Evolutionary conservation across 64 coral and sea anemone genomes (phyloP), one percentile per base, ranked within the genome.

Genomic region (Stylophora pistillata): DNA sequence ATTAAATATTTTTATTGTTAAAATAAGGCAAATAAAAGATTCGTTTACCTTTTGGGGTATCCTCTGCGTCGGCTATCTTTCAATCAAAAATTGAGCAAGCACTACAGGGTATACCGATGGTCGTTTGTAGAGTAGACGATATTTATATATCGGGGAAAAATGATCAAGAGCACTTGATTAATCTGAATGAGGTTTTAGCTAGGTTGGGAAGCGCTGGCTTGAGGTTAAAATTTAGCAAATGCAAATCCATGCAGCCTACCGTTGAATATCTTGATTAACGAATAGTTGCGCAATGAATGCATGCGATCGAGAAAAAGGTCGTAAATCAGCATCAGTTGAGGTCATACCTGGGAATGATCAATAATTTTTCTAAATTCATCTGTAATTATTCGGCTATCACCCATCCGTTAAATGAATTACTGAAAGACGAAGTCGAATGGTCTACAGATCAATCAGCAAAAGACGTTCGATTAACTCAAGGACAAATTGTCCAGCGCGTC

Each of bases 381-480:
- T 4, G 37, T 47, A 47, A 47, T 7, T 47, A 47, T 47, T 47
- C 37, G 7, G 7, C 37, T 47, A 47, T 47, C 37, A 47, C 37
- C 37, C 7, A 47, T 47, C 37, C 37, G 37, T 47, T 47, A 47
- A 47, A 47, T 1, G 37, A 47, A 7, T 47, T 47, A 47, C 37
- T 47, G 37, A 47, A 47, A 47, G 37, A 47, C 37, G 37, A 7
- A 47, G 37, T 47, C 37, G 0, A 47, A 47, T 81, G 41, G 56
- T 81, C 27, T 74, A 30, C 13, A 32, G 27, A 74, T 34, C 82
- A 70, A 74, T 34, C 82, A 70, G 57, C 28, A 86, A 86, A 71
- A 47, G 56, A 23, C 82, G 37, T 86, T 86, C n/a, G 30, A 52
- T 47, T 20, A 71, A 28, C 82, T 72, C 18, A 86, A 86, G 13